Evolutionary conservation across 2,797 vertebrate species (phyloP), one percentile per base, ranked within the genome.

Genomic region (Pseudocheirus occidentalis): DNA sequence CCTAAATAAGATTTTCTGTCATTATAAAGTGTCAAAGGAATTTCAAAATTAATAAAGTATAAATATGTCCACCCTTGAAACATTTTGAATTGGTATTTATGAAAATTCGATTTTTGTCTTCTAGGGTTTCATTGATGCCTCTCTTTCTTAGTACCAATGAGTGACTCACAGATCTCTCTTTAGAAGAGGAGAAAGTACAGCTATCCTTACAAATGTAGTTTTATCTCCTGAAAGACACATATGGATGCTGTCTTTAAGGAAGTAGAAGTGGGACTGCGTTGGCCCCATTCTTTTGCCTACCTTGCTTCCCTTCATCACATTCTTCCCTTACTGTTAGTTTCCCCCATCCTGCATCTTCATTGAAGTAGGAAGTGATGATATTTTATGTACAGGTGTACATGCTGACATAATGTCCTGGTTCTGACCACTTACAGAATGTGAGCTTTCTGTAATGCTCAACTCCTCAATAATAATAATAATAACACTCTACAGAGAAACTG

Each of bases 211-310:
- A 9, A 12, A 10, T 2, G 3, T 53, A 27, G n/a, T 3, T 24
- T 2, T 31, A 1, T 54, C 5, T 4, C 66, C 9, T 0, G 0
- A n/a, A 53, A 90, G 18, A 56, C 54, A 0, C 16, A 0, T 31
- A 13, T 91, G n/a, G n/a, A 10, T 7, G 27, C 59, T 50, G 0
- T 55, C 90, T 53, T 2, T 0, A 28, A 24, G 29, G 1, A 46
- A 18, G 93, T 31, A 52, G 52, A 27, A 10, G 0, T 50, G 21
- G 53, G 24, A 46, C 58, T 14, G 53, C 81, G 1, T 87, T 90
- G 55, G 5, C 28, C 18, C 5, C 21, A 24, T 46, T 81, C 73
- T 81, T 10, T 21, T 66, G 62, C 34, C 29, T 46, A 5, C 7
- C n/a, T 46, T 81, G 52, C 73, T 50, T 24, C 28, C 52, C 3